Conservation (phyloP, 2,888 invertebrate species). For the Rhogogaster chlorosoma region DNA sequence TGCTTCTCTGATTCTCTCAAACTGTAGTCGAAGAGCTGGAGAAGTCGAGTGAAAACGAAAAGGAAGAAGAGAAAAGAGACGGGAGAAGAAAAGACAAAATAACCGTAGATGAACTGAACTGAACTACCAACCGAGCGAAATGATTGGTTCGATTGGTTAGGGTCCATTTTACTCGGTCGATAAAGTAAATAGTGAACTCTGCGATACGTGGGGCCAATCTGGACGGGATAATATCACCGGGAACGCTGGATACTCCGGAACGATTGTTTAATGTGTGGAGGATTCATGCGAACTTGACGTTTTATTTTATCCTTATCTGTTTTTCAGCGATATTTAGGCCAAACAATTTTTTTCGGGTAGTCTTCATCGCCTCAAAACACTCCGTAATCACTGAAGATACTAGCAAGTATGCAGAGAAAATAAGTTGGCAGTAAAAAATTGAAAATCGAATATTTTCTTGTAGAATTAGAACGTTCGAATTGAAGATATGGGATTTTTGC, state of each 20-base stretch:
- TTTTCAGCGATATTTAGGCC: neutral
- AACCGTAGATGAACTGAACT: neutral
- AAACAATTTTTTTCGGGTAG: too few species aligned
- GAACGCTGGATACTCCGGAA: neutral
- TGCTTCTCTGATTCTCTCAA: constrained; percentile 17
- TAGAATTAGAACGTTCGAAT: too few species aligned
- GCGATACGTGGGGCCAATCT: neutral
- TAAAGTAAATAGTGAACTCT: constrained; percentile 2
- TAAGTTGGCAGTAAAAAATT: too few species aligned
- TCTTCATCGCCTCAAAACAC: too few species aligned
- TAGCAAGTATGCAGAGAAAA: too few species aligned
- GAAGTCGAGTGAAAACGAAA: constrained; percentile 34
- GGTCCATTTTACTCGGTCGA: constrained; percentile 14
- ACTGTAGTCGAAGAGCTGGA: constrained; percentile 39
- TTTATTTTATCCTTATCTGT: neutral
- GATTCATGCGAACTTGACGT: neutral
- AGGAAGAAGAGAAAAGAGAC: constrained; percentile 19
- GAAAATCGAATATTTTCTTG: too few species aligned
- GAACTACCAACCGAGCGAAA: neutral
- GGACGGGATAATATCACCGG: neutral
- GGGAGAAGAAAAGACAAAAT: constrained; percentile 5
- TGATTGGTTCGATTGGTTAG: neutral
- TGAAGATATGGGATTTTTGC: too few species aligned
- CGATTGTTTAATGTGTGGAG: neutral
- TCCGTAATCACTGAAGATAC: too few species aligned